Percentiles rank a stretch among this genome's conserved stretches.
Evolutionary conservation across 2,888 invertebrate species (phyloP).

Genomic region (Steromphala cineraria): DNA sequence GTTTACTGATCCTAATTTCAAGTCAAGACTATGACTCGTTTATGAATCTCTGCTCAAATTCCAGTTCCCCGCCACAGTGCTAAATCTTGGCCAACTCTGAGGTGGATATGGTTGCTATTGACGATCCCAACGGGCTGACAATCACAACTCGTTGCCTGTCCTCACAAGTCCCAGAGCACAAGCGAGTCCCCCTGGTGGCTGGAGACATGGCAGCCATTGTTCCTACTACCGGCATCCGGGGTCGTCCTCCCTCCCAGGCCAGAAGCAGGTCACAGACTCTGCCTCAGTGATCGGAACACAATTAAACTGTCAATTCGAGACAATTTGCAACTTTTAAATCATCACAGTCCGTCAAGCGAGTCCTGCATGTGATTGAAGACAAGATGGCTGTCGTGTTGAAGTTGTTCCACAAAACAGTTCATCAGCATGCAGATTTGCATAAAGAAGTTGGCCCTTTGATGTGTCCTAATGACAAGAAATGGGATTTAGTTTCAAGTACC

Average conservation of each 20-base stretch:
- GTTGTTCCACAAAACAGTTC: not conserved
- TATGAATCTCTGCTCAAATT: no score
- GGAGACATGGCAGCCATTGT: not conserved
- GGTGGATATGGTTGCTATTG: no score
- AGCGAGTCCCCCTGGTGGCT: no score
- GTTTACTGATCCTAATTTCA: no score
- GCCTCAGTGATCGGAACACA: not conserved
- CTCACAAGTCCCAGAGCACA: not conserved
- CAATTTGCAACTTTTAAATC: not conserved
- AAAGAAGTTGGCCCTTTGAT: not conserved
- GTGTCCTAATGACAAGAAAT: not conserved
- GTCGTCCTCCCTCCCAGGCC: not conserved
- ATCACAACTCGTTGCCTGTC: not conserved
- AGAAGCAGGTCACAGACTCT: no score
- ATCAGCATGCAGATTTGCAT: not conserved
- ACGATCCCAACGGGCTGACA: no score
- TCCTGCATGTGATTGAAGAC: not conserved
- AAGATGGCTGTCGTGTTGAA: not conserved
- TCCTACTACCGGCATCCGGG: not conserved
- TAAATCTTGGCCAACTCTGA: no score
- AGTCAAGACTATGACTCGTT: no score
- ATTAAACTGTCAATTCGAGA: not conserved
- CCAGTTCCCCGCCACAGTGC: no score
- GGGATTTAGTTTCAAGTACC: not conserved
- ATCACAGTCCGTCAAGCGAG: not conserved